Evolutionary conservation across 2,797 vertebrate species (phyloP), one percentile per base, ranked within the genome.

Genomic region (Lutjanus campechanus): DNA sequence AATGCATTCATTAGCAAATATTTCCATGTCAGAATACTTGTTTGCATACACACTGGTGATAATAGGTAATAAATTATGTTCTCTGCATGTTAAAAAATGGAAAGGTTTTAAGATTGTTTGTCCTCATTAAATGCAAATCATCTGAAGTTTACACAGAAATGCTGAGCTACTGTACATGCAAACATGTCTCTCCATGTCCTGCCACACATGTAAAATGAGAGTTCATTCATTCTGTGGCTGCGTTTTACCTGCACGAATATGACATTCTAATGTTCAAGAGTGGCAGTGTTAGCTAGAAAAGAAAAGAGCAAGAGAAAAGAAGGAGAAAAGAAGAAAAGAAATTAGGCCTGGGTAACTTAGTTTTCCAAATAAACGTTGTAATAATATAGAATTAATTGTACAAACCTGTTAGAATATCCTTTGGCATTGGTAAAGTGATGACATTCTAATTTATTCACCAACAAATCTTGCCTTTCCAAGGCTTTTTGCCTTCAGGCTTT

Each of bases 1-100:
- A 77, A 51, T 43, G 44, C 11, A 11, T 40, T 51, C 61, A 56
- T 64, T 63, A 76, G 46, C 41, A 59, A 53, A 76, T 59, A 69
- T 73, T 73, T 73, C 41, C 58, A 51, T 61, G 41, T 76, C 59
- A 49, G 40, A 4, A 64, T 59, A 43, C 22, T 43, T 60, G 25
- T 56, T 22, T 67, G 55, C 19, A 29, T 44, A 41, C 16, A 64
- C 15, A n/a, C 5, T 66, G 25, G 20, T 19, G 44, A 63, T 10
- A 51, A 15, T 17, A 47, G 51, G 22, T n/a, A 6, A 56, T 36
- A 36, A 36, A 36, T 36, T 36, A 43, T 41, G 55, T 53, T 20
- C 47, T 51, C 29, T 17, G 54, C 43, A 10, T 67, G 64, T 20
- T 40, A n/a, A 40, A 50, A 17, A 40, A 36, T 1, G 12, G 25